These are phyloP conservation scores for Ahaetulla prasina DNA, from an alignment of 2,113 vertebrate species.

Conservation along the genomic window DNA sequence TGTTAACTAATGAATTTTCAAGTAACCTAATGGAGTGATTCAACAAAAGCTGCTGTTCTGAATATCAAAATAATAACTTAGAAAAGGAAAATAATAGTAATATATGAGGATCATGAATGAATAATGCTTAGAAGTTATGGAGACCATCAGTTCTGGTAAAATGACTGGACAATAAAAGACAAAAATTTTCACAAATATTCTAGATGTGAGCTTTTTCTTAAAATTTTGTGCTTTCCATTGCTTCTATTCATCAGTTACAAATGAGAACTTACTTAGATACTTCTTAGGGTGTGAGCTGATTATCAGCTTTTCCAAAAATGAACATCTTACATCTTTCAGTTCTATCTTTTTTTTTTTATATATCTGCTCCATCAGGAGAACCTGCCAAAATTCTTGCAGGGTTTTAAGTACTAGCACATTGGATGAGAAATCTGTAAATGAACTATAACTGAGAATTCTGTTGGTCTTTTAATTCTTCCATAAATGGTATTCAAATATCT, in stretches of 20 bases:
- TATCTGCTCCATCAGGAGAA: neutral
- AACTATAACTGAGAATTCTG: neutral
- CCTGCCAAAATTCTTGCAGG: neutral
- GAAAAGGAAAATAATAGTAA: neutral
- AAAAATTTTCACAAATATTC: neutral
- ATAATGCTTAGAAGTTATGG: neutral
- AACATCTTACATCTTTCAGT: neutral
- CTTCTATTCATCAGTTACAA: neutral
- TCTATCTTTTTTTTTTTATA: neutral
- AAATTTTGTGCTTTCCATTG: neutral
- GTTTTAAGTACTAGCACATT: neutral
- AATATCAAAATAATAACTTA: slow-evolving; percentile 28
- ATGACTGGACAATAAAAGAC: neutral
- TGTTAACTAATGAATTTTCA: slow-evolving; percentile 27
- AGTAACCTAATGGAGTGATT: slow-evolving; percentile 41
- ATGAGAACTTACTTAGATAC: neutral
- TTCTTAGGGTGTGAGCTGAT: neutral
- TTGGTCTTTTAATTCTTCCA: neutral
- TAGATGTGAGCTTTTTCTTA: neutral
- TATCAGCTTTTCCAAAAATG: neutral
- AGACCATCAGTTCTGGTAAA: neutral
- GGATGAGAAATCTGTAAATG: neutral
- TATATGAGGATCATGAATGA: neutral
- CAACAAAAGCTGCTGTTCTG: slow-evolving; percentile 35
- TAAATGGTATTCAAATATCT: slow-evolving; percentile 25